A percentile compares a stretch with the other conserved stretches of the same genome.
These are phyloP conservation scores for Apodemus agrarius DNA, from an alignment of 2,797 vertebrate genomes.

Conservation along the genomic window DNA sequence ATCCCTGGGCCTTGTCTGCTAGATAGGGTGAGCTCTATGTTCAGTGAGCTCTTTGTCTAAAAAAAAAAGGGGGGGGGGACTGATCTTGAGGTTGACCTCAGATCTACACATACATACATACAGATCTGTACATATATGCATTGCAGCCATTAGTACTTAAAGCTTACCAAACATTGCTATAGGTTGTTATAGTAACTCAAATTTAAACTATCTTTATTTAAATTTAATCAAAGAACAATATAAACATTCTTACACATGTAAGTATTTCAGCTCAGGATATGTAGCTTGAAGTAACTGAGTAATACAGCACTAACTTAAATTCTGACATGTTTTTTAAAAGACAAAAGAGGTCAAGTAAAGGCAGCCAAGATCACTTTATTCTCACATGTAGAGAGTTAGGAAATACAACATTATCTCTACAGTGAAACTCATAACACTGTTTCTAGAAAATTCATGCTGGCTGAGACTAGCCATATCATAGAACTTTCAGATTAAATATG, in stretches of 20 bases:
- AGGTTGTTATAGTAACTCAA: neutral
- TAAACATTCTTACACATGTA: neutral
- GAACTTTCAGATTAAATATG: slow-evolving; percentile 25
- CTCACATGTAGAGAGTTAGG: slow-evolving; percentile 39
- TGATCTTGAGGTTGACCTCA: neutral
- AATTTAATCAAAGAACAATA: slow-evolving; percentile 53
- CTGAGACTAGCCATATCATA: neutral
- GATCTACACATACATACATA: neutral
- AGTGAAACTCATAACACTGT: slow-evolving; percentile 42
- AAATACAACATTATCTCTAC: slow-evolving; percentile 41
- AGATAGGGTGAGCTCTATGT: neutral
- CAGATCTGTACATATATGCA: neutral
- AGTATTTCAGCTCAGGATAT: slow-evolving; percentile 39
- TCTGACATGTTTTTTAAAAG: slow-evolving; percentile 27
- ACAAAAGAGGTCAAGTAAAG: slow-evolving; percentile 45
- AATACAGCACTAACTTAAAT: slow-evolving; percentile 56
- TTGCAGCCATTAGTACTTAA: neutral
- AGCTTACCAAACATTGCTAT: slow-evolving; percentile 8
- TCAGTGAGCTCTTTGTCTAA: neutral
- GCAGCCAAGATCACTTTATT: slow-evolving; percentile 43
- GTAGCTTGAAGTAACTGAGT: slow-evolving; percentile 37
- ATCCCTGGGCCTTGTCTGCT: neutral
- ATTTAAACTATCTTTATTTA: slow-evolving; percentile 54
- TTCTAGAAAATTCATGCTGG: slow-evolving; percentile 47
- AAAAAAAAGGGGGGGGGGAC: neutral